Conservation (phyloP, 2,888 invertebrate species). For the Drosophila trichaetosa region DNA sequence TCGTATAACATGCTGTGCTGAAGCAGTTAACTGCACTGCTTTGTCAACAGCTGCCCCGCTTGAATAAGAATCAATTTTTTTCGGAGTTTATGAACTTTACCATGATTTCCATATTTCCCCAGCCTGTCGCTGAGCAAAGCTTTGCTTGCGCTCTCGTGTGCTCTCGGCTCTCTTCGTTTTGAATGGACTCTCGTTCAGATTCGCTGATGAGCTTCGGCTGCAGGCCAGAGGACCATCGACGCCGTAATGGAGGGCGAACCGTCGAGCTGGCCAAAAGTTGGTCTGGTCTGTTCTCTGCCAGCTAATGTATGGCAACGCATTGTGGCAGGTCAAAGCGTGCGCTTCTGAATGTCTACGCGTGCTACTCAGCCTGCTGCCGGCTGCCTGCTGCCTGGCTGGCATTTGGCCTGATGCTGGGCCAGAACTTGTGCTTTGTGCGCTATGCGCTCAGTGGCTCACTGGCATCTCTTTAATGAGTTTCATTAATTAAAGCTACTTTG, state of each 20-base stretch:
- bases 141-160: conserved; percentile 14
- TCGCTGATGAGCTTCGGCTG: conserved; percentile 40
- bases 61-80: background rate
- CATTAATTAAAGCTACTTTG: conserved; percentile 81
- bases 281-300: conserved; percentile 19
- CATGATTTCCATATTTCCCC: conserved; percentile 34
- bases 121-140: conserved; percentile 32
- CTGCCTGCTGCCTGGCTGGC: background rate
- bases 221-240: conserved; percentile 19
- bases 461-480: conserved; percentile 76
- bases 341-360: conserved; percentile 60
- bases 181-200: conserved; percentile 1
- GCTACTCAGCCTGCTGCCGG: conserved; percentile 9
- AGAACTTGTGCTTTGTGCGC: conserved; percentile 15
- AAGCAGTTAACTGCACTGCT: conserved; percentile 13
- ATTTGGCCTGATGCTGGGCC: conserved; percentile 28
- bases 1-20: background rate
- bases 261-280: conserved; percentile 33
- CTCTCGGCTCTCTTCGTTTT: conserved; percentile 18
- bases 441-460: conserved; percentile 26
- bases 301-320: conserved; percentile 72
- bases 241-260: conserved; percentile 32
- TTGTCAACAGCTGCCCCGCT: background rate
- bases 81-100: conserved; percentile 31
- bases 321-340: conserved; percentile 77